phyloP scores from a whole-genome alignment of 2,797 vertebrate genomes.

The Mormyrops attenuatus region DNA sequence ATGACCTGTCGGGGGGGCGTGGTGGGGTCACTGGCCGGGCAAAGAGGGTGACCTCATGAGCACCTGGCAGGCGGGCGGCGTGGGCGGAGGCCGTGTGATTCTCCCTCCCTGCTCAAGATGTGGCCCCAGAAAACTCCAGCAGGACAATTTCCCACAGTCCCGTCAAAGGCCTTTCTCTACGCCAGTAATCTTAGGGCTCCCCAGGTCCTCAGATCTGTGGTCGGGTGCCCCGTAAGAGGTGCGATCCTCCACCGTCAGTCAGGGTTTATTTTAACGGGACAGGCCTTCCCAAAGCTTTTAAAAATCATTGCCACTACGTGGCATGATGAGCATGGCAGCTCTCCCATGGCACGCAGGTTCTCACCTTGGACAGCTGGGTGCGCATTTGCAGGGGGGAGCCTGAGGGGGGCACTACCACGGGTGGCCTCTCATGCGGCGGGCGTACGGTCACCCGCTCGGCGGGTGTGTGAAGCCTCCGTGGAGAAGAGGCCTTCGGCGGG shows the following conservation, averaged over 20 bases:
- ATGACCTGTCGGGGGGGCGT: background rate
- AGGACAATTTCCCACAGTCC: background rate
- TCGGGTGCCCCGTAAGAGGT: background rate
- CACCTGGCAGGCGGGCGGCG: background rate
- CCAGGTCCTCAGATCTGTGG: background rate
- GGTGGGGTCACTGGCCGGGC: background rate
- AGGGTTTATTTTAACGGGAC: background rate
- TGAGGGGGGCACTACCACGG: conserved; percentile 63
- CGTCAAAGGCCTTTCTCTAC: background rate
- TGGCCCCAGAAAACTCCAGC: background rate
- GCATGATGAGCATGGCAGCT: too few species aligned
- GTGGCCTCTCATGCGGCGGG: conserved; percentile 63
- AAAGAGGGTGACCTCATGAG: background rate
- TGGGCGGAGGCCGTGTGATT: background rate
- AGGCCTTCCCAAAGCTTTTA: background rate
- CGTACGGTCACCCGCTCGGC: conserved; percentile 79
- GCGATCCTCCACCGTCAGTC: background rate
- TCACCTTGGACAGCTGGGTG: conserved; percentile 74
- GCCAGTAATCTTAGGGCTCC: background rate
- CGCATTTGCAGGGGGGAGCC: conserved; percentile 71
- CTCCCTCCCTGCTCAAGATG: background rate
- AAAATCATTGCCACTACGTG: background rate
- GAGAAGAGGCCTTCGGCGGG: conserved; percentile 59
- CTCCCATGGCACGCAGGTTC: background rate
- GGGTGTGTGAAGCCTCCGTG: conserved; percentile 80